A percentile compares a stretch with the other conserved stretches of the same genome.
phyloP scores from a whole-genome alignment of 2,797 vertebrate species.

The Myotis vivesi region DNA sequence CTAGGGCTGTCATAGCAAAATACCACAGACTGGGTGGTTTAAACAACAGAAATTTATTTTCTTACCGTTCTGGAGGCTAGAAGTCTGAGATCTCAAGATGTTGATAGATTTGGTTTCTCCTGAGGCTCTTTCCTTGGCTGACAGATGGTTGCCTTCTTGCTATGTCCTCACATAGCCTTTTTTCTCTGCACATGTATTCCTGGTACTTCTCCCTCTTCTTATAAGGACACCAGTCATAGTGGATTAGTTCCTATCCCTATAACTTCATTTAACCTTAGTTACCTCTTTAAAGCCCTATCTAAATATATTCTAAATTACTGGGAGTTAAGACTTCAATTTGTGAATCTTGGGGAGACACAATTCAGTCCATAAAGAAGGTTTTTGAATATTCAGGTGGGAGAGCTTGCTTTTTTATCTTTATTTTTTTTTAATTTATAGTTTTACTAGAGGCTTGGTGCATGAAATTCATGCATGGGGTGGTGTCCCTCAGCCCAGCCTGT shows the following conservation, averaged over 20 bases:
- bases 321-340: neutral
- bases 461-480: too few relatives aligned
- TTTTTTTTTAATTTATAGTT: conserved; percentile 5
- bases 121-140: neutral
- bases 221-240: neutral
- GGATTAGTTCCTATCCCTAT: neutral
- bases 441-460: neutral
- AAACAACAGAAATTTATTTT: neutral
- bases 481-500: too few relatives aligned
- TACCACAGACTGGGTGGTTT: neutral
- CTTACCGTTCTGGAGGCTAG: neutral
- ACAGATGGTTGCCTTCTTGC: neutral
- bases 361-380: neutral
- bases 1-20: neutral
- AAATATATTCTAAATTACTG: neutral
- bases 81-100: neutral
- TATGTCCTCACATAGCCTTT: neutral
- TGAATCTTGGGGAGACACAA: neutral
- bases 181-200: neutral
- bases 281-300: neutral
- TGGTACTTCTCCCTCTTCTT: neutral
- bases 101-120: neutral
- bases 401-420: neutral
- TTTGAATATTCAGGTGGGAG: neutral
- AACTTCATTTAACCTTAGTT: neutral